phyloP scores from a whole-genome alignment of 1,140 invertebrate species.

The Hypothenemus hampei region DNA sequence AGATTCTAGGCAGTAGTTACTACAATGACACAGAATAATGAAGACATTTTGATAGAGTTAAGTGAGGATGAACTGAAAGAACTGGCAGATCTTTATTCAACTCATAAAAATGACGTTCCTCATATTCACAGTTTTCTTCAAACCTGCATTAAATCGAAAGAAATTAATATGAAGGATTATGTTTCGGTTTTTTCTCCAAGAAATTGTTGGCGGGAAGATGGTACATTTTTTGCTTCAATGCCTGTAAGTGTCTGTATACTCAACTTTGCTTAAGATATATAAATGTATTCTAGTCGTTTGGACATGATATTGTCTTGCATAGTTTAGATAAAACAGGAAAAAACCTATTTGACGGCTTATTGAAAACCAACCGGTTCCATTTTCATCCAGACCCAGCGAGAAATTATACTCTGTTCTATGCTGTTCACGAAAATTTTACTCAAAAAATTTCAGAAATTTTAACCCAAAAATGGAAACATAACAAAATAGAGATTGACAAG shows the following conservation, averaged over 20 bases:
- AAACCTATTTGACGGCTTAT: not conserved
- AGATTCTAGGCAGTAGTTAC: too few relatives aligned
- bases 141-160: constrained; percentile 3
- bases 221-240: constrained; percentile 12
- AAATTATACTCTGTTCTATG: not conserved
- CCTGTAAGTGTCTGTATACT: constrained; percentile 9
- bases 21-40: too few relatives aligned
- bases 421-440: constrained; percentile 2
- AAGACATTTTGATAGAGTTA: constrained; percentile 9
- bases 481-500: not conserved
- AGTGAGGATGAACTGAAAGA: not conserved
- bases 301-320: constrained; percentile 14
- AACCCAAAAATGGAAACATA: not conserved
- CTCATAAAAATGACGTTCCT: constrained; percentile 1
- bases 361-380: not conserved
- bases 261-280: not conserved
- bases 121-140: constrained; percentile 11
- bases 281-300: not conserved
- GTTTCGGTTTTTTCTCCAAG: constrained; percentile 1
- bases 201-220: constrained; percentile 13
- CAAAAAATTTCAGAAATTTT: not conserved
- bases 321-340: constrained; percentile 4
- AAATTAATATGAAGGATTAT: not conserved
- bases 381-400: constrained; percentile 4
- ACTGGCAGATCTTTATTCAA: constrained; percentile 1